phyloP scores from a whole-genome alignment of 2,888 invertebrate species.

The Scaeva pyrastri region DNA sequence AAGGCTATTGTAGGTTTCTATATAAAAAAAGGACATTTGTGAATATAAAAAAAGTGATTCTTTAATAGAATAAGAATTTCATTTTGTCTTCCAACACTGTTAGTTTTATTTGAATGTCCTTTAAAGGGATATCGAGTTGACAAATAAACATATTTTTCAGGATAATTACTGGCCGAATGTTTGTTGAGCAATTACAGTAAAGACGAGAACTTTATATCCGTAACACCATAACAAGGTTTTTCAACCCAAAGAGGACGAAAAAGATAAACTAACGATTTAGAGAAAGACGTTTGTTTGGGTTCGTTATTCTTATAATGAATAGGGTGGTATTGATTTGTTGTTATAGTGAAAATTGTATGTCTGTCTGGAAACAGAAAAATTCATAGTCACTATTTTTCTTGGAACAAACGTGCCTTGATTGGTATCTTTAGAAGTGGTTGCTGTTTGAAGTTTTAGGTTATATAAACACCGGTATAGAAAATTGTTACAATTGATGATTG shows the following conservation, averaged over 20 bases:
- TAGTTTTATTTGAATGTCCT: slow-evolving; percentile 2
- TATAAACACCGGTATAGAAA: no score
- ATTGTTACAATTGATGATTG: no score
- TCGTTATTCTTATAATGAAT: no score
- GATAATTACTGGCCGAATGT: slow-evolving; percentile 64
- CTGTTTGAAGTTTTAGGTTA: no score
- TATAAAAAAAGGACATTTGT: background rate
- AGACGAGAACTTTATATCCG: slow-evolving; percentile 25
- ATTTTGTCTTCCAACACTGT: background rate
- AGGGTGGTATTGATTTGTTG: no score
- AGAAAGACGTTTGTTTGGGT: slow-evolving; percentile 36
- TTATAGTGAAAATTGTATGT: no score
- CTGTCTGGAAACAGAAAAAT: no score
- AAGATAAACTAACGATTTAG: slow-evolving; percentile 58
- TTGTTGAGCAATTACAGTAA: slow-evolving; percentile 59
- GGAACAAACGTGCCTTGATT: no score
- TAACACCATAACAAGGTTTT: no score
- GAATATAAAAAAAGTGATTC: background rate
- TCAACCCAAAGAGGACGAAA: background rate
- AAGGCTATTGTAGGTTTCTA: background rate
- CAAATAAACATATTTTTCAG: slow-evolving; percentile 52
- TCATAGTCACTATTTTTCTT: no score
- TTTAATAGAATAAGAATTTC: slow-evolving; percentile 8
- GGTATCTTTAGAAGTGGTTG: no score
- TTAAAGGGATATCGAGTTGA: background rate